These are phyloP conservation scores for Indicator maculatus DNA, from an alignment of 2,113 vertebrate species.

Conservation along the genomic window DNA sequence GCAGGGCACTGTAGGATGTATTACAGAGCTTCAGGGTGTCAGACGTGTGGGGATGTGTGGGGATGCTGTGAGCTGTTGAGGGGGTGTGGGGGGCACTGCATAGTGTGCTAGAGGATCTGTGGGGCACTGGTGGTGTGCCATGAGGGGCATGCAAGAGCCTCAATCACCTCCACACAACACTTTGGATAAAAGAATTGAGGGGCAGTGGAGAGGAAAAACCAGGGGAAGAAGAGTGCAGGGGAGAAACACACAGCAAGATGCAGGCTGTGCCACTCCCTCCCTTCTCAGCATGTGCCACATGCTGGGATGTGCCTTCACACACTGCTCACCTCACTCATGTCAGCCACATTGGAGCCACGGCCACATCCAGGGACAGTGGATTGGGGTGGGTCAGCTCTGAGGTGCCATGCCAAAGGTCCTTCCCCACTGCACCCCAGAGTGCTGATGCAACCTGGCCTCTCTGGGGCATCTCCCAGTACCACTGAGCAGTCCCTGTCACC, in stretches of 20 bases:
- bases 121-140: background rate
- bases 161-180: background rate
- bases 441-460: background rate
- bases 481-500: background rate
- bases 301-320: background rate
- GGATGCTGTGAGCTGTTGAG: background rate
- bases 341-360: background rate
- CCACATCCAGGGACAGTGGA: rapidly evolving
- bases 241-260: background rate
- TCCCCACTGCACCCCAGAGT: background rate
- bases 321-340: rapidly evolving
- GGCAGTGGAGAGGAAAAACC: rapidly evolving
- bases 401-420: rapidly evolving
- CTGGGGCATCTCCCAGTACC: background rate
- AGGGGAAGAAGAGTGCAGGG: too few relatives aligned
- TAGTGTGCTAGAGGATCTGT: background rate
- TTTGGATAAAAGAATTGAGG: background rate
- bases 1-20: background rate
- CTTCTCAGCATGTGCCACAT: rapidly evolving
- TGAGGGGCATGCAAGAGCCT: rapidly evolving
- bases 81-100: background rate
- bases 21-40: rapidly evolving
- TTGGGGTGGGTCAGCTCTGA: rapidly evolving
- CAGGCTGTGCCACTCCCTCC: too few relatives aligned
- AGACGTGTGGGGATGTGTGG: rapidly evolving